These are phyloP conservation scores for Cacatua alba DNA, from an alignment of 2,113 vertebrate genomes.

Conservation along the genomic window DNA sequence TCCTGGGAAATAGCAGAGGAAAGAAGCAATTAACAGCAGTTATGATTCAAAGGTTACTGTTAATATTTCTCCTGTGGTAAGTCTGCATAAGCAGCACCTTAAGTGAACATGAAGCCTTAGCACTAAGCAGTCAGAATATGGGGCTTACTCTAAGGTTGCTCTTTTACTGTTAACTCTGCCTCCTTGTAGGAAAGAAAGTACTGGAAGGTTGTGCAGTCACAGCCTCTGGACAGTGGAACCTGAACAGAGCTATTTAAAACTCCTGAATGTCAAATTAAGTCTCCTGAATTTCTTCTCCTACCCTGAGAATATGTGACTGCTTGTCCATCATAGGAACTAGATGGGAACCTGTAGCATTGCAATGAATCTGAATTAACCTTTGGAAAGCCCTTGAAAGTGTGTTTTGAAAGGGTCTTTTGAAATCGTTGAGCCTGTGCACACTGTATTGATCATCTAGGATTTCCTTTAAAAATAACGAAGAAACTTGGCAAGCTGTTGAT, in stretches of 20 bases:
- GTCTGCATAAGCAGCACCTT: background rate
- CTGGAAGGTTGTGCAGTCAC: accelerated
- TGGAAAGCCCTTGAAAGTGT: background rate
- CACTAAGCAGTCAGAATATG: background rate
- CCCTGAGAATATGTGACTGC: background rate
- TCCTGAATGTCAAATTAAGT: background rate
- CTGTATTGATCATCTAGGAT: background rate
- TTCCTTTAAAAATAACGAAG: background rate
- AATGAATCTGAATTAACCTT: background rate
- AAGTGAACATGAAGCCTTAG: background rate
- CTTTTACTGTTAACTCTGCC: background rate
- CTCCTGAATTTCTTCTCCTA: background rate
- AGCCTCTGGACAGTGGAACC: background rate
- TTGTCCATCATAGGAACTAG: background rate
- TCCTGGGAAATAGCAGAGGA: background rate
- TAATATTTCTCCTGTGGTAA: background rate
- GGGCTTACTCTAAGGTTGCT: background rate
- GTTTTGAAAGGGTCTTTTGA: background rate
- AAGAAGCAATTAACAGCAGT: background rate
- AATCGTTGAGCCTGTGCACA: background rate
- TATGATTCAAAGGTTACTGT: background rate
- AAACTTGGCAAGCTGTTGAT: background rate
- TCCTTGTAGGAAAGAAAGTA: background rate
- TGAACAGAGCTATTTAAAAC: background rate
- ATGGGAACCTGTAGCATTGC: background rate